Evolutionary conservation across 1,140 invertebrate genomes (phyloP), one percentile per base, ranked within the genome.

Genomic region (Tribolium castaneum): DNA sequence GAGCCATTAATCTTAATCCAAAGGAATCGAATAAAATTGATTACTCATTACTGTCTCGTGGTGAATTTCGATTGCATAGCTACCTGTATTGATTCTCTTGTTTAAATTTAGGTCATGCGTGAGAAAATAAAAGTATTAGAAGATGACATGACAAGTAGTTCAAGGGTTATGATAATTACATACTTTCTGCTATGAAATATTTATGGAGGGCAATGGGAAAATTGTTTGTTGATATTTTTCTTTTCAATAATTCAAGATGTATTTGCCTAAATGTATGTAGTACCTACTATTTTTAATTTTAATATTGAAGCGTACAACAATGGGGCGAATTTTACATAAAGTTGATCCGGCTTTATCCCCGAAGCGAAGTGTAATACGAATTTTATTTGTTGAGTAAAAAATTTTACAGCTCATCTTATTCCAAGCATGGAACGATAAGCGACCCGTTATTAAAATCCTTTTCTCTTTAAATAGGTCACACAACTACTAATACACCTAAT

Each of bases 371-470:
- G 30, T 25, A 59, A 66, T 13, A 62, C 70, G 12, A 62, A 79
- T 70, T 56, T 80, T 71, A 45, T 72, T 72, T 14, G 35, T 35
- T 13, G 70, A 66, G 35, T 66, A 66, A 66, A 66, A 66, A 66
- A 35, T 66, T 34, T 25, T 14, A 59, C 54, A 59, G 22, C 39
- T 45, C 39, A 45, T 45, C 39, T 45, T 45, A 45, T 45, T 45
- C n/a, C 9, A 45, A 45, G 39, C 39, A 45, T 45, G 6, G n/a
- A 45, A 45, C 5, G 39, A 45, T 45, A 45, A 45, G 39, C 39
- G 39, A 45, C 5, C 5, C 39, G 0, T 45, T 45, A 45, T 45
- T 10, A 45, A 45, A 45, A 45, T 45, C 39, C 5, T 45, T n/a
- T 45, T n/a, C 39, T 10, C 9, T 45, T 45, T 10, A 45, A 45